Conservation (phyloP, 2,797 vertebrate genomes). For the Acipenser oxyrinchus region DNA sequence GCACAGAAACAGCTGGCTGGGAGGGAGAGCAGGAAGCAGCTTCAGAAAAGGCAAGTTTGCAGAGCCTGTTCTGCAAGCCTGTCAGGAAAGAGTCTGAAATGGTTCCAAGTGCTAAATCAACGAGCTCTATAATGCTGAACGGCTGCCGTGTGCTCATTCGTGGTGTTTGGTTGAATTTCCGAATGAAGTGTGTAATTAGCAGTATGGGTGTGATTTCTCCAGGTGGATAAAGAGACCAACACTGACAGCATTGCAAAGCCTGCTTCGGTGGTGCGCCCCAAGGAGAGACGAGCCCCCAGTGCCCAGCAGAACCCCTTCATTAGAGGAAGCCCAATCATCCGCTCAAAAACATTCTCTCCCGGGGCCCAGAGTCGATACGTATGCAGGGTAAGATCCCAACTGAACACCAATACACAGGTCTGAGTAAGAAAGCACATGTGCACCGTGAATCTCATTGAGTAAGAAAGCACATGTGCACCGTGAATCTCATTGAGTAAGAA, state of each 20-base stretch:
- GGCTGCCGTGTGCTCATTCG: no score
- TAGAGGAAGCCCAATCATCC: slow-evolving; percentile 88
- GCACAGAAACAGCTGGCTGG: slow-evolving; percentile 18
- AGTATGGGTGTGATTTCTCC: slow-evolving; percentile 2
- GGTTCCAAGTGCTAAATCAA: no score
- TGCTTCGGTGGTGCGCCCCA: slow-evolving; percentile 78
- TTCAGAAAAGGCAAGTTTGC: slow-evolving; percentile 52
- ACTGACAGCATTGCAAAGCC: slow-evolving; percentile 58
- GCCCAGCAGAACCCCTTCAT: slow-evolving; percentile 76
- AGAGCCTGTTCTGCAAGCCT: not conserved
- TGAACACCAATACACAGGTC: no score
- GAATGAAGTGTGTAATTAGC: not conserved
- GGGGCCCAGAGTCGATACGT: slow-evolving; percentile 95
- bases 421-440: no score
- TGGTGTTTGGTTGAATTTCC: not conserved
- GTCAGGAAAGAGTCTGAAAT: not conserved
- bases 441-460: no score
- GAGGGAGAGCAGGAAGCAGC: slow-evolving; percentile 27
- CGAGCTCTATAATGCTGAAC: no score
- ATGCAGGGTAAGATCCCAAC: slow-evolving; percentile 72
- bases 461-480: no score
- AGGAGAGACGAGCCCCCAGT: slow-evolving; percentile 71
- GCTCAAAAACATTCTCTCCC: slow-evolving; percentile 94
- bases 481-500: no score
- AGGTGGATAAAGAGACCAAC: slow-evolving; percentile 93